These are phyloP conservation scores for Oscheius myriophilus DNA, from an alignment of 2,888 invertebrate genomes.

Conservation along the genomic window DNA sequence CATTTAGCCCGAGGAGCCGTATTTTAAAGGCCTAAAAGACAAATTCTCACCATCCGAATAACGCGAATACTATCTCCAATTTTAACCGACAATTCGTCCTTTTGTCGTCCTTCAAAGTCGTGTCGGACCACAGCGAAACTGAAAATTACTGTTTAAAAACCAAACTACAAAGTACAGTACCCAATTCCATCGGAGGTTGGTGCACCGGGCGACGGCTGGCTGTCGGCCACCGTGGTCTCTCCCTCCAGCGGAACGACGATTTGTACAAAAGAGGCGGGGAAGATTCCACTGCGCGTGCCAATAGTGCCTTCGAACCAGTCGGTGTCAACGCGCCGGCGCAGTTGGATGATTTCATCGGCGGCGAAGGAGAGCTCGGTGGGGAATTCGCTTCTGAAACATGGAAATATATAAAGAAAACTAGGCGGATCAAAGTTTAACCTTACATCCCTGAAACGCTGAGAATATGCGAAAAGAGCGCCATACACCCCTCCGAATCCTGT, in stretches of 20 bases:
- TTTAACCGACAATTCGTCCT: slow-evolving; percentile 57
- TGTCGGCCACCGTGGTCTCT: slow-evolving; percentile 2
- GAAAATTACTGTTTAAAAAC: not conserved
- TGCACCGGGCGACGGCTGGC: slow-evolving; percentile 18
- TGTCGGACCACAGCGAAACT: slow-evolving; percentile 63
- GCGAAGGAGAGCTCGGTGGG: slow-evolving; percentile 58
- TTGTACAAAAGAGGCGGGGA: slow-evolving; percentile 46
- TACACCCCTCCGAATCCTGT: too few species aligned
- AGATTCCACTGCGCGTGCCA: slow-evolving; percentile 43
- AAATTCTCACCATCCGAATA: slow-evolving; percentile 41
- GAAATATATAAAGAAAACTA: not conserved
- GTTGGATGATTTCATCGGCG: slow-evolving; percentile 57
- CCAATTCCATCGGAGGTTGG: slow-evolving; percentile 20
- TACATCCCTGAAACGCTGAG: too few species aligned
- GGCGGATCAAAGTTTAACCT: too few species aligned
- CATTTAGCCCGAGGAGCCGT: too few species aligned
- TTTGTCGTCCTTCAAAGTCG: slow-evolving; percentile 55
- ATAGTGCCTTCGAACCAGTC: slow-evolving; percentile 59
- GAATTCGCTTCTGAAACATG: slow-evolving; percentile 55
- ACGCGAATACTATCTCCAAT: slow-evolving; percentile 61
- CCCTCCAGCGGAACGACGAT: slow-evolving; percentile 40
- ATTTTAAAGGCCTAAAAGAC: not conserved
- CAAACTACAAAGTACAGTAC: too few species aligned
- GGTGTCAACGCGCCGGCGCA: slow-evolving; percentile 46
- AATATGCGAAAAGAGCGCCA: too few species aligned